Evolutionary conservation across 2,113 vertebrate genomes (phyloP).

Genomic region (Melanostigma gelatinosum): DNA sequence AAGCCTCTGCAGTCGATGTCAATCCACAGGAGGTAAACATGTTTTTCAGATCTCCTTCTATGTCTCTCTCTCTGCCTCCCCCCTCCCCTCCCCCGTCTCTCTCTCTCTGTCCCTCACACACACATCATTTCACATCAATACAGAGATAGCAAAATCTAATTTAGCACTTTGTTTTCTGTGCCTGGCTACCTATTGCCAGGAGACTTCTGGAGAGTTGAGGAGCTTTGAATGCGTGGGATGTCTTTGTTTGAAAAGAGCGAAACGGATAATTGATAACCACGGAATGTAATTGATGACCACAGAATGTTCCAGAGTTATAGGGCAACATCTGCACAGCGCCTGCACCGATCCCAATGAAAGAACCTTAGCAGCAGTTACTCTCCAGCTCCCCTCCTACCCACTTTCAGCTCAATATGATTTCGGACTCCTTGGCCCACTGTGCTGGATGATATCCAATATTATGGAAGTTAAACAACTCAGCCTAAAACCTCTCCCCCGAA

Average conservation of each 20-base stretch:
- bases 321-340: slow-evolving; percentile 84
- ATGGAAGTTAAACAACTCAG: slow-evolving; percentile 57
- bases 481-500: slow-evolving; percentile 44
- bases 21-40: slow-evolving; percentile 87
- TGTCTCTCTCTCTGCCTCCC: not conserved
- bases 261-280: slow-evolving; percentile 83
- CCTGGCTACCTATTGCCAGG: slow-evolving; percentile 52
- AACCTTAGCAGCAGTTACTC: slow-evolving; percentile 25
- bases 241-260: slow-evolving; percentile 74
- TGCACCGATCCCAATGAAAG: slow-evolving; percentile 50
- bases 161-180: slow-evolving; percentile 59
- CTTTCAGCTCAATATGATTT: slow-evolving; percentile 39
- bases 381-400: slow-evolving; percentile 33
- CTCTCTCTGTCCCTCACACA: slow-evolving; percentile 28
- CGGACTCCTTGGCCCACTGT: slow-evolving; percentile 53
- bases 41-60: slow-evolving; percentile 80
- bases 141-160: slow-evolving; percentile 49
- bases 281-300: slow-evolving; percentile 85
- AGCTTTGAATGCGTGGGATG: slow-evolving; percentile 68
- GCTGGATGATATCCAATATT: slow-evolving; percentile 60
- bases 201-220: slow-evolving; percentile 45
- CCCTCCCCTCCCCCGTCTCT: not conserved
- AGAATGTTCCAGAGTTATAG: slow-evolving; percentile 84
- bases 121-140: slow-evolving; percentile 28
- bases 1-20: slow-evolving; percentile 84